phyloP scores from a whole-genome alignment of 2,113 vertebrate species.

The Zeus faber region DNA sequence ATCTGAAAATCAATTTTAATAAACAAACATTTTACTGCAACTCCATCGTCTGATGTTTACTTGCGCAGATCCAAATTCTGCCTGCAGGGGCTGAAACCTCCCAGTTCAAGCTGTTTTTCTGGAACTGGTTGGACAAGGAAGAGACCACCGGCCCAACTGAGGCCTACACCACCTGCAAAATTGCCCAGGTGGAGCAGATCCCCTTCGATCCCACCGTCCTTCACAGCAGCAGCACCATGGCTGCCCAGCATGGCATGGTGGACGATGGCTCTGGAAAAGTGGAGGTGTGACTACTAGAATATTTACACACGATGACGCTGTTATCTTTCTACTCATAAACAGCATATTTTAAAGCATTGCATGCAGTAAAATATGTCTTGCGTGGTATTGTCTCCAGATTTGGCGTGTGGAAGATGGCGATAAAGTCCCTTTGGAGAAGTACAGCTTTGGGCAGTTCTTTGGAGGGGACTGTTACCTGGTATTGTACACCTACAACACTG shows the following conservation, averaged over 20 bases:
- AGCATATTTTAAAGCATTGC: too few relatives aligned
- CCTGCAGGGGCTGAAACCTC: slow-evolving; percentile 65
- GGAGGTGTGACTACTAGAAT: slow-evolving; percentile 49
- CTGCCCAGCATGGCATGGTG: slow-evolving; percentile 75
- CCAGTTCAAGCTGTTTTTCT: slow-evolving; percentile 77
- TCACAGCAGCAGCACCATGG: slow-evolving; percentile 65
- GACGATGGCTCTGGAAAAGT: slow-evolving; percentile 74
- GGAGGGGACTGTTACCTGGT: slow-evolving; percentile 80
- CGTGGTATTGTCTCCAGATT: slow-evolving; percentile 53
- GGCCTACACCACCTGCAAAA: slow-evolving; percentile 50
- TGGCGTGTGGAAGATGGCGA: slow-evolving; percentile 71
- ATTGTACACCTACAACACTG: slow-evolving; percentile 64
- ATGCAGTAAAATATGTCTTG: neutral
- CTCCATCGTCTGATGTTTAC: neutral
- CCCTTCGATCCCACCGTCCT: slow-evolving; percentile 71
- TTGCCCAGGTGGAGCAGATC: slow-evolving; percentile 63
- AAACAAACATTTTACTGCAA: neutral
- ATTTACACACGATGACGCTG: neutral
- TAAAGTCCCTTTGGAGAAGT: slow-evolving; percentile 55
- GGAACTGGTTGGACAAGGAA: slow-evolving; percentile 70
- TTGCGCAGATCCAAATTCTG: slow-evolving; percentile 63
- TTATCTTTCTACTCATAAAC: too few relatives aligned
- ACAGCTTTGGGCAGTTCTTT: slow-evolving; percentile 70
- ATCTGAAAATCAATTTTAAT: too few relatives aligned
- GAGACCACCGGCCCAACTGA: slow-evolving; percentile 58